Conservation (phyloP, 2,113 vertebrate species). For the Ictalurus punctatus region DNA sequence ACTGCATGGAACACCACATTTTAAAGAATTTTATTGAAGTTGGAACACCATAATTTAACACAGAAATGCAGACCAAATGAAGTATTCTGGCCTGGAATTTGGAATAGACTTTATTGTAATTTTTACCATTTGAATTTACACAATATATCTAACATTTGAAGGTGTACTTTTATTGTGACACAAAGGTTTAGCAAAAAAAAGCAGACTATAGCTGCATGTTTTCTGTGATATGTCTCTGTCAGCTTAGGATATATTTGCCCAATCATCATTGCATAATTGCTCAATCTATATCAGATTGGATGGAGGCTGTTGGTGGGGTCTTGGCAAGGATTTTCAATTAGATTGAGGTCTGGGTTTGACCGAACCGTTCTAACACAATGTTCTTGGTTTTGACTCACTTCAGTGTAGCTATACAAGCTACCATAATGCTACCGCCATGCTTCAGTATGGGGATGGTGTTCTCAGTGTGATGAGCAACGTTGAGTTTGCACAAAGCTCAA, state of each 20-base stretch:
- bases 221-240: background rate
- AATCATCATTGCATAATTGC: background rate
- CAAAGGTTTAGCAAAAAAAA: background rate
- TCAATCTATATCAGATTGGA: background rate
- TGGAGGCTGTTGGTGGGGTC: background rate
- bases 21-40: too few relatives aligned
- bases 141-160: too few relatives aligned
- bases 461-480: background rate
- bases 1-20: background rate
- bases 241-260: background rate
- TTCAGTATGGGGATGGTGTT: background rate
- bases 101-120: background rate
- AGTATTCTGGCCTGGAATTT: background rate
- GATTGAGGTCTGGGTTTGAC: background rate
- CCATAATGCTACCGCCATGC: background rate
- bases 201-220: background rate
- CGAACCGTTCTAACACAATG: background rate
- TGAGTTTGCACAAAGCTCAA: background rate
- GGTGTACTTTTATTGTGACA: background rate
- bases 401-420: background rate
- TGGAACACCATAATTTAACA: background rate
- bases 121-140: background rate
- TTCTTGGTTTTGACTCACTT: background rate
- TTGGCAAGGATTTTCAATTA: background rate
- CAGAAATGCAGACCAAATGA: background rate